Conservation (phyloP, 23 tunicate species). For the Clavelina lepadiformis region DNA sequence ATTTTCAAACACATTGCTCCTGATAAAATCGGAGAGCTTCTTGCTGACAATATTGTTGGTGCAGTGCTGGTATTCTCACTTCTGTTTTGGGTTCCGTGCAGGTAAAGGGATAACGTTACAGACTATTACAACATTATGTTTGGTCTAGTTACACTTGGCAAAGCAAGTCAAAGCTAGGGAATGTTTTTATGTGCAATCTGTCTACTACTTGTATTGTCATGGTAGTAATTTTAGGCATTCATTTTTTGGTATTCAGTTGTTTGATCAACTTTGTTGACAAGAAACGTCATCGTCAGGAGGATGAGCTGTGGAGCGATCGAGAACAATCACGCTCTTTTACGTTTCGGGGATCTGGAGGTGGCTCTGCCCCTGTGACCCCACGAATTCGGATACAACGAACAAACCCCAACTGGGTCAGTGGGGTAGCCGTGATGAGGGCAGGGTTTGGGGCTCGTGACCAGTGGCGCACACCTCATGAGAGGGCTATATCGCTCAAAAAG, state of each 20-base stretch:
- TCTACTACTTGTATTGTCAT: too few species aligned
- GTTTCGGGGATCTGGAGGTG: slow-evolving; percentile 25
- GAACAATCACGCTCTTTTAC: slow-evolving; percentile 19
- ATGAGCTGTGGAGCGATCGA: slow-evolving; percentile 49
- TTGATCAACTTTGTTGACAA: slow-evolving; percentile 90
- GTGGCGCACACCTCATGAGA: slow-evolving; percentile 67
- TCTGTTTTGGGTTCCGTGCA: slow-evolving; percentile 78
- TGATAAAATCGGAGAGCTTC: slow-evolving; percentile 79
- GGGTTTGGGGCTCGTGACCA: slow-evolving; percentile 56
- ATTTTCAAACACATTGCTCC: slow-evolving; percentile 87
- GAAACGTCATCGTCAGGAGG: slow-evolving; percentile 58
- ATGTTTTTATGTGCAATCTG: too few species aligned
- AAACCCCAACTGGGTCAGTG: slow-evolving; percentile 14
- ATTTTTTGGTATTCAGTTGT: slow-evolving; percentile 46
- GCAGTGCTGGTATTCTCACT: slow-evolving; percentile 77
- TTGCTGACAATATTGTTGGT: slow-evolving; percentile 89
- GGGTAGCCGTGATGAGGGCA: slow-evolving; percentile 16
- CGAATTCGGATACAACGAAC: slow-evolving; percentile 41
- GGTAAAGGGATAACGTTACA: too few species aligned
- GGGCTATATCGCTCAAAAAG: slow-evolving; percentile 33
- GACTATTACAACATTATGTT: too few species aligned
- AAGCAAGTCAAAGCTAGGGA: too few species aligned
- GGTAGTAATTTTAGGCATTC: too few species aligned
- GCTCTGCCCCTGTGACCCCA: slow-evolving; percentile 45
- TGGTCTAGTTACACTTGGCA: too few species aligned